A percentile compares a stretch with the other conserved stretches of the same genome.
phyloP scores from a whole-genome alignment of 1,140 invertebrate species.

The Bombus superbus region DNA sequence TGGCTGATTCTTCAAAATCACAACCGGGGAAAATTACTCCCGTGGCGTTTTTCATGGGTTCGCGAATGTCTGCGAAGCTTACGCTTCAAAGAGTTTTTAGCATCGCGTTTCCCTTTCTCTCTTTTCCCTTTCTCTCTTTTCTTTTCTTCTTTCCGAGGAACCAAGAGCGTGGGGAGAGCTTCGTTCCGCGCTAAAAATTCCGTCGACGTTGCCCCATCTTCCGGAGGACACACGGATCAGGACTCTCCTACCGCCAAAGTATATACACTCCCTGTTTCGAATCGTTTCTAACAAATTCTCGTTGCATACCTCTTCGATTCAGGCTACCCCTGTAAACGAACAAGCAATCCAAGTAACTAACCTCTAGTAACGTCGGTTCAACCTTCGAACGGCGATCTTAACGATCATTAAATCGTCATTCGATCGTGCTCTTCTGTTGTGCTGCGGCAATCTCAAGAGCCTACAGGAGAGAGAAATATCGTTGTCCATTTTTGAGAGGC shows the following conservation, averaged over 20 bases:
- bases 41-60: constrained; percentile 19
- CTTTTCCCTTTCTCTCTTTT: neutral
- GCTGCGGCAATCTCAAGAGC: neutral
- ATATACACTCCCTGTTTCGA: neutral
- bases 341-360: no score
- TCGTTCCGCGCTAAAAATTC: constrained; percentile 15
- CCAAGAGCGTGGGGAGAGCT: neutral
- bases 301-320: no score
- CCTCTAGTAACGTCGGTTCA: neutral
- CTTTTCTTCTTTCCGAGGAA: no score
- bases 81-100: constrained; percentile 26
- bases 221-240: neutral
- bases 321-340: no score
- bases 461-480: neutral
- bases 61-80: neutral
- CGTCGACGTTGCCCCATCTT: neutral
- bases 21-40: constrained; percentile 46
- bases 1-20: constrained; percentile 49
- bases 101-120: neutral
- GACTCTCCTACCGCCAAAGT: neutral
- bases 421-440: neutral
- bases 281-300: no score
- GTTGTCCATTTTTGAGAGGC: neutral
- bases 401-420: neutral
- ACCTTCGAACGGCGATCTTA: neutral